Conservation (phyloP, 2,113 vertebrate genomes). For the Chrysochloris asiatica region DNA sequence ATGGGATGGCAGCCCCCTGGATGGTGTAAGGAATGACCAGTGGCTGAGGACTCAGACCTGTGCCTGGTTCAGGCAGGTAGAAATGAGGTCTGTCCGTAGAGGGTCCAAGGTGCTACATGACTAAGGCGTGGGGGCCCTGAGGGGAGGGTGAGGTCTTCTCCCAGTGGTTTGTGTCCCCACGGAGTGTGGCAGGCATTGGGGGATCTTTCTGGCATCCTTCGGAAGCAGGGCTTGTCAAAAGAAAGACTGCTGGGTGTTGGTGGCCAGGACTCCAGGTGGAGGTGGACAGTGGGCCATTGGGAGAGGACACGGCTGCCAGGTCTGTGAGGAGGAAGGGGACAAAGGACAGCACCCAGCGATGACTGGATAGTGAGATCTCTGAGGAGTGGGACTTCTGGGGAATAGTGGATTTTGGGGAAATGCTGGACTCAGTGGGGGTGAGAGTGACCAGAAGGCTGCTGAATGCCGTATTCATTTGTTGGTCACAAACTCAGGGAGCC, state of each 20-base stretch:
- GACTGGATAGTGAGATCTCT: background rate
- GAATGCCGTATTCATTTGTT: too few species aligned
- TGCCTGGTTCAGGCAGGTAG: background rate
- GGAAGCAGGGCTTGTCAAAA: background rate
- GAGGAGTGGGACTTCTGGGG: too few species aligned
- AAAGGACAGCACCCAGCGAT: background rate
- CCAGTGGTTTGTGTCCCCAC: too few species aligned
- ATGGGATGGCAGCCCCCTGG: too few species aligned
- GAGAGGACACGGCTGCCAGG: background rate
- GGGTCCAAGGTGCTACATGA: background rate
- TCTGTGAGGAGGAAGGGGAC: background rate
- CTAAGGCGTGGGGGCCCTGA: accelerated
- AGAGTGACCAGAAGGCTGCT: background rate
- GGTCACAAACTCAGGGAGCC: background rate
- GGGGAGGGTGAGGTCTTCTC: too few species aligned
- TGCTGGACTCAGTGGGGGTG: background rate
- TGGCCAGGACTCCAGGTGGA: background rate
- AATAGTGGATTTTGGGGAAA: background rate
- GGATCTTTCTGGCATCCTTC: background rate
- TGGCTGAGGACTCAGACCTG: too few species aligned
- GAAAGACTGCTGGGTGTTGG: background rate
- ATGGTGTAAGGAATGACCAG: background rate
- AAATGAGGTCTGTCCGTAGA: background rate
- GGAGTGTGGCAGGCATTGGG: background rate
- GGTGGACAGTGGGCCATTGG: background rate